These are phyloP conservation scores for Trematomus loennbergii DNA, from an alignment of 2,113 vertebrate species.

Conservation along the genomic window DNA sequence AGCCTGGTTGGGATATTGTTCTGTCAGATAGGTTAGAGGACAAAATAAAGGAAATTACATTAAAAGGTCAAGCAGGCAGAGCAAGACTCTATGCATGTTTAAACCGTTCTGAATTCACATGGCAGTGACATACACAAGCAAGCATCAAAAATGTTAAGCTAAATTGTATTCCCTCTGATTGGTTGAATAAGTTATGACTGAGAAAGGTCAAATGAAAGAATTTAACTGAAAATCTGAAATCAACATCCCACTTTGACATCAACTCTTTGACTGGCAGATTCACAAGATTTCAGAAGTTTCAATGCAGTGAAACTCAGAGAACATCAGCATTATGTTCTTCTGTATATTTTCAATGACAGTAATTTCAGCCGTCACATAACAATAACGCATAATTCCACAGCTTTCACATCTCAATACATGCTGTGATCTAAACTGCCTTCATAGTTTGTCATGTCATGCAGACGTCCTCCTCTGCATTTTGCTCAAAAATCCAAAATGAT, in stretches of 20 bases:
- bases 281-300: background rate
- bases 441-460: constrained; percentile 12
- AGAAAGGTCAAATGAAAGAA: constrained; percentile 35
- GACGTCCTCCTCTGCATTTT: background rate
- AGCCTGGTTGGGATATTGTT: constrained; percentile 9
- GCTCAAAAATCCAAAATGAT: constrained; percentile 22
- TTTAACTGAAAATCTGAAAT: background rate
- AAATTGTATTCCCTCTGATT: constrained; percentile 26
- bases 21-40: constrained; percentile 30
- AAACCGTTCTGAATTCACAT: constrained; percentile 25
- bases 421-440: constrained; percentile 33
- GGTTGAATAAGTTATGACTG: constrained; percentile 35
- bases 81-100: constrained; percentile 30
- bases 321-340: background rate
- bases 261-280: background rate
- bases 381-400: constrained; percentile 18
- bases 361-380: constrained; percentile 14
- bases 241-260: background rate
- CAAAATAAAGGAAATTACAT: constrained; percentile 45
- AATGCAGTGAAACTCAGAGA: background rate
- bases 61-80: constrained; percentile 53
- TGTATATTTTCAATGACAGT: constrained; percentile 1
- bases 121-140: constrained; percentile 1
- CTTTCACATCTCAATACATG: constrained; percentile 22
- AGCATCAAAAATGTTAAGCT: constrained; percentile 42